Percentiles rank a stretch among this genome's conserved stretches.
Conservation (phyloP, 2,888 invertebrate genomes). For the Napeogenes sylphis region DNA sequence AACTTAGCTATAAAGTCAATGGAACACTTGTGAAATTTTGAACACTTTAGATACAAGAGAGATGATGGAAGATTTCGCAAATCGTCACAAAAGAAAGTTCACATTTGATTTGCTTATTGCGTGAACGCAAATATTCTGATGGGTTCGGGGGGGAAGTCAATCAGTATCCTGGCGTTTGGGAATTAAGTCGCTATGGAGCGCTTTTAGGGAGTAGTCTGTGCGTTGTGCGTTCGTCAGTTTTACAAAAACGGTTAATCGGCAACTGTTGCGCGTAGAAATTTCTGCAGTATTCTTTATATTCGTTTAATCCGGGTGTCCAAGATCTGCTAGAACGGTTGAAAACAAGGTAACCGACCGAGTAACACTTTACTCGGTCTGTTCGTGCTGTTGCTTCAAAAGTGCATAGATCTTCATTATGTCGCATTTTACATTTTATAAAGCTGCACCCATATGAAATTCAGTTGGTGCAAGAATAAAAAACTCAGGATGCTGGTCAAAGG, state of each 20-base stretch:
- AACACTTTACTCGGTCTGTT: no score
- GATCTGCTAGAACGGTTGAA: no score
- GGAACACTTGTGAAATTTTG: no score
- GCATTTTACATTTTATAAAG: no score
- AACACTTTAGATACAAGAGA: no score
- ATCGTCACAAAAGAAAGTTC: slow-evolving; percentile 20
- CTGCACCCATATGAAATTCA: no score
- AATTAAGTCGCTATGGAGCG: slow-evolving; percentile 34
- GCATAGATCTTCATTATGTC: no score
- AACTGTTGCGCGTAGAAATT: slow-evolving; percentile 30
- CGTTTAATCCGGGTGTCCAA: no score
- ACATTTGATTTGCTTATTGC: slow-evolving; percentile 22
- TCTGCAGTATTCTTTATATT: slow-evolving; percentile 20
- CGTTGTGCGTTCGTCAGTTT: slow-evolving; percentile 32
- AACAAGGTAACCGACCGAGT: no score
- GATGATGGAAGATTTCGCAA: not conserved
- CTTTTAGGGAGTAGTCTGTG: slow-evolving; percentile 30
- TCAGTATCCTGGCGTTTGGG: slow-evolving; percentile 25
- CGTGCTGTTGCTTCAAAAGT: slow-evolving; percentile 1
- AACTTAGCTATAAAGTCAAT: no score
- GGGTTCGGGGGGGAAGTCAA: slow-evolving; percentile 19
- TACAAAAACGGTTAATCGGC: slow-evolving; percentile 32
- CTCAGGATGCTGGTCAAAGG: not conserved
- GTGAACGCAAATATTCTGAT: slow-evolving; percentile 20
- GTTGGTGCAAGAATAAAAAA: not conserved